These are phyloP conservation scores for Zosterops borbonicus DNA, from an alignment of 2,113 vertebrate genomes.

Conservation along the genomic window DNA sequence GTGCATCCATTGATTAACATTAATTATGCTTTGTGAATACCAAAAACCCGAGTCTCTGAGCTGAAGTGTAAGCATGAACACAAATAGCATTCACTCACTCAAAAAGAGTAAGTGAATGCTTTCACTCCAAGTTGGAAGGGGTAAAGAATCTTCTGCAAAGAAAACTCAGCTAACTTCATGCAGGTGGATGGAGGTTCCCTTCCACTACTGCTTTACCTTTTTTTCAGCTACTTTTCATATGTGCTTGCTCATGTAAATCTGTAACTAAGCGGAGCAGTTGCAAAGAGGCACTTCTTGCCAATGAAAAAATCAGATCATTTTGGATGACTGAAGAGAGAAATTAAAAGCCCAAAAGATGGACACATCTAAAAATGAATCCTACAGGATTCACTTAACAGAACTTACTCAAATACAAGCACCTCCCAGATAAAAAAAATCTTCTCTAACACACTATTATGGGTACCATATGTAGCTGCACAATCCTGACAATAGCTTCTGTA, in stretches of 20 bases:
- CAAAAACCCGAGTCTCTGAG: not conserved
- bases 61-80: not conserved
- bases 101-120: not conserved
- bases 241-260: not conserved
- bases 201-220: not conserved
- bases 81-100: not conserved
- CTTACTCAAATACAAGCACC: not conserved
- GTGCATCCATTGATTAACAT: not conserved
- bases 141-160: not conserved
- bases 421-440: not conserved
- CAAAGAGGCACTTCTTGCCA: not conserved
- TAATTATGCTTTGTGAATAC: not conserved
- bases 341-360: not conserved
- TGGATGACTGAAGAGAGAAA: not conserved
- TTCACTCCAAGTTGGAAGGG: not conserved
- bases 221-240: not conserved
- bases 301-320: not conserved
- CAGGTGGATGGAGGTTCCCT: not conserved
- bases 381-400: not conserved
- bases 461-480: not conserved
- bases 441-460: not conserved
- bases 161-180: not conserved
- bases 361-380: not conserved
- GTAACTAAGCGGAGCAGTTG: not conserved
- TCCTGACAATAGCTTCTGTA: not conserved